phyloP scores from a whole-genome alignment of 2,797 vertebrate genomes.

The Syngnathus acus region DNA sequence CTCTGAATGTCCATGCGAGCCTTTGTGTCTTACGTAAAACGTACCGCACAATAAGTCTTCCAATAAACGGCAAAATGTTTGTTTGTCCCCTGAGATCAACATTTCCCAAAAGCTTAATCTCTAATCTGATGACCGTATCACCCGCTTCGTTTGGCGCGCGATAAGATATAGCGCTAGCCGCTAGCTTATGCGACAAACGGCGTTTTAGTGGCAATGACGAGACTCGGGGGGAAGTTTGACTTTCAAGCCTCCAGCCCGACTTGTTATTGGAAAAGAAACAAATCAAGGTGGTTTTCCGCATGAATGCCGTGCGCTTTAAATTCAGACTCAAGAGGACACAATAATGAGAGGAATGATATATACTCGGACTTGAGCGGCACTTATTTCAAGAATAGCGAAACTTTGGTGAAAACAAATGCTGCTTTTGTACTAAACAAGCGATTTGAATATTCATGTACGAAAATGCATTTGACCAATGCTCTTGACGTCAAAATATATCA shows the following conservation, averaged over 20 bases:
- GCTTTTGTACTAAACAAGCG: neutral
- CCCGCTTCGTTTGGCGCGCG: conserved; percentile 25
- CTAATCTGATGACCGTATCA: conserved; percentile 42
- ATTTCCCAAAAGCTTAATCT: conserved; percentile 37
- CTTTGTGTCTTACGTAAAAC: conserved; percentile 2
- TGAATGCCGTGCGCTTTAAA: neutral
- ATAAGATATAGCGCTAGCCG: conserved; percentile 18
- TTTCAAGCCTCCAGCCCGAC: conserved; percentile 24
- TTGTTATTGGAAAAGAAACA: conserved; percentile 17
- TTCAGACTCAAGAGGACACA: neutral
- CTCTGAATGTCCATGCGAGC: conserved; percentile 6
- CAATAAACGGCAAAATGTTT: conserved; percentile 26
- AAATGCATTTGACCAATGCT: neutral
- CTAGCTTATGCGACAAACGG: too few species aligned
- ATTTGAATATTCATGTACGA: neutral
- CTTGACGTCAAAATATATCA: conserved; percentile 8
- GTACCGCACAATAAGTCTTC: neutral
- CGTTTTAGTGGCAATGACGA: conserved; percentile 4
- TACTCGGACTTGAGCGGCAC: neutral
- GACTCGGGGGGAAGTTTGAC: neutral
- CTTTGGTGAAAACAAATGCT: neutral
- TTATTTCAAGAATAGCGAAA: too few species aligned
- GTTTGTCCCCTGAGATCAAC: conserved; percentile 53
- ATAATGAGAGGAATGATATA: neutral
- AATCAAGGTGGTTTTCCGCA: conserved; percentile 9